Evolutionary conservation across 2,113 vertebrate species (phyloP), one percentile per base, ranked within the genome.

Genomic region (Pelusios castaneus): DNA sequence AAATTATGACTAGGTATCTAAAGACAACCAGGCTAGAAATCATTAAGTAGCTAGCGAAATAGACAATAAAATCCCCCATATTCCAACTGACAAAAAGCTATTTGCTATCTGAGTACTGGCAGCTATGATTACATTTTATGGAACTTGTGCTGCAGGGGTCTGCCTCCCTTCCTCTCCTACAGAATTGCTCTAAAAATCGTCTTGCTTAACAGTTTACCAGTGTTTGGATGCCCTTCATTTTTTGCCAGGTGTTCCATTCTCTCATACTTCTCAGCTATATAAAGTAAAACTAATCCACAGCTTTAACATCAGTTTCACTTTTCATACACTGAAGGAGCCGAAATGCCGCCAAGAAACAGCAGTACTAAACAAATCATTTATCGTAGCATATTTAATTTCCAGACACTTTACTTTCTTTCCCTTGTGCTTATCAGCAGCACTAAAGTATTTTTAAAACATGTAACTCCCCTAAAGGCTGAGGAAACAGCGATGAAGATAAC

Each of bases 401-500:
- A 82, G 25, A 79, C 80, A 63, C 6, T 4, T 58, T 67, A 78
- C 38, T 78, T 73, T 43, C 38, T 5, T 6, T 4, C 2, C 6
- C 51, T 67, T 13, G 21, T 89, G 76, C 16, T 73, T 60, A 73
- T 67, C 19, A 86, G 31, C 70, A 87, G 19, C 2, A 90, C 75
- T 1, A 88, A 56, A 80, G 67, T 79, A 38, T 24, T 4, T 3
- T 60, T 49, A 47, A 43, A 83, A 16, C 29, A 92, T 90, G 55
- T 0, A 12, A 47, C 79, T 56, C 31, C 47, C 63, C 8, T 34
- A 38, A 38, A 85, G 91, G 58, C 8, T 17, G 47, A 70, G 10
- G 38, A 89, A 63, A 4, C 19, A 0, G 0, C 22, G 21, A 79
- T 2, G 5, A 45, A 78, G 3, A 25, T 16, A 47, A 8, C 0